Base-by-base conservation (phyloP, 2,888 invertebrate genomes). In the Pherbina coryleti region DNA sequence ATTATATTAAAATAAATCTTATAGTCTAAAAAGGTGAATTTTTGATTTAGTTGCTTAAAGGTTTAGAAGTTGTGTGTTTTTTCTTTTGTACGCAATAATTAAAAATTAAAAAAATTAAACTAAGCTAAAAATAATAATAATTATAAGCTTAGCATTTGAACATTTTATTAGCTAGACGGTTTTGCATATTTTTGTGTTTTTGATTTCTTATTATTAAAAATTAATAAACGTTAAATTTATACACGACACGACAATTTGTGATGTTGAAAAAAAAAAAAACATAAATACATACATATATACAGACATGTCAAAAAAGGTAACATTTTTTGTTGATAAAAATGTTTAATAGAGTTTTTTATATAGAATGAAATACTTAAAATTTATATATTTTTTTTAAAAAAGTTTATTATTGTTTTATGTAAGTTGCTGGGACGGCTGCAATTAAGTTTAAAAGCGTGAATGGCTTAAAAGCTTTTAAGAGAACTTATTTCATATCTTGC, bases 151-250 rank as follows among this genome's bases (percentile, higher is more conserved):
- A 69, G 69, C 69, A 69, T 77, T 79, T 75, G 67, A 66, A 67
- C 60, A 77, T 67, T 49, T 37, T 75, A 37, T 72, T 78, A 77
- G 75, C 78, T 81, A 62, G 78, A 76, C 71, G 77, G 78, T 51
- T 78, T 80, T 84, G 78, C 80, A 78, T 72, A 77, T 75, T 79
- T 78, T 72, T 78, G 81, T 69, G 76, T 73, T 74, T 57, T 66
- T 64, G 69, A 3, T 74, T 78, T 78, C 71, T 80, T 78, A 60
- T 67, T 19, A 80, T 76, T 74, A 37, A 49, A 71, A 70, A 64
- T 70, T 76, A 70, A 64, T 70, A 76, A 76, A 76, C 64, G 62
- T 76, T 71, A 76, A 70, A 76, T 62, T 51, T 69, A 69, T 49
- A 69, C 51, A 69, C 69, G 49, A 69, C 51, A 53, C 28, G 34